Percentiles rank a stretch among this genome's conserved stretches.
phyloP scores from a whole-genome alignment of 2,797 vertebrate genomes.

The Xyrichtys novacula region DNA sequence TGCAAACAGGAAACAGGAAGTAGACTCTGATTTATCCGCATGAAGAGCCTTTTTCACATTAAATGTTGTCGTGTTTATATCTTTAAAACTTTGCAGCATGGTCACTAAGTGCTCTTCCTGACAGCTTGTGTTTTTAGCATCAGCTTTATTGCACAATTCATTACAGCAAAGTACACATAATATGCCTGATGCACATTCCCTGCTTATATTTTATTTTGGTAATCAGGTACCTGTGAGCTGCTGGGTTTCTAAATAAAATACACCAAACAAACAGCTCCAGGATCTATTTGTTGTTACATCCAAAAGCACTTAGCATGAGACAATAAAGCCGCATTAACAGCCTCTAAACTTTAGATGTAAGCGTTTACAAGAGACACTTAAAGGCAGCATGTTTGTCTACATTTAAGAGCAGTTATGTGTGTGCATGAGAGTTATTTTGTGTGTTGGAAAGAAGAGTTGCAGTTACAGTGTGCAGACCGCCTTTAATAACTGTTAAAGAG shows the following conservation, averaged over 20 bases:
- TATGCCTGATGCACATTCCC: background rate
- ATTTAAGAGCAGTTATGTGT: conserved; percentile 4
- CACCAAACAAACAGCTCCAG: conserved; percentile 21
- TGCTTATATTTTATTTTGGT: conserved; percentile 9
- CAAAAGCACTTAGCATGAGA: conserved; percentile 37
- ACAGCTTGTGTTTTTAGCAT: background rate
- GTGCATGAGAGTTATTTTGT: background rate
- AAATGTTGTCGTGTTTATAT: too few relatives aligned
- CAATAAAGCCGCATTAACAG: conserved; percentile 51
- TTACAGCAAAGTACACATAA: background rate
- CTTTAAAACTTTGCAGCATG: background rate
- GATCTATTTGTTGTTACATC: conserved; percentile 41
- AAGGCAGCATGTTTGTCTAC: conserved; percentile 18
- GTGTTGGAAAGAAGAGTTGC: conserved; percentile 10
- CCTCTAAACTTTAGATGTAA: conserved; percentile 29
- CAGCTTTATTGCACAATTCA: background rate
- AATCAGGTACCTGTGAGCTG: conserved; percentile 2
- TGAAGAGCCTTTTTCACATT: background rate
- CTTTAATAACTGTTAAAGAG: conserved; percentile 41
- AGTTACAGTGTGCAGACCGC: conserved; percentile 34
- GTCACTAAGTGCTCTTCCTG: background rate
- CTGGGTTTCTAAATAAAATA: conserved; percentile 20
- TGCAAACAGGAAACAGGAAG: background rate
- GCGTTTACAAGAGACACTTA: conserved; percentile 27
- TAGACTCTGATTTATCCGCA: background rate